phyloP scores from a whole-genome alignment of 30 jellyfish, hydroid and myxozoan genomes.

The Hydractinia echinata region DNA sequence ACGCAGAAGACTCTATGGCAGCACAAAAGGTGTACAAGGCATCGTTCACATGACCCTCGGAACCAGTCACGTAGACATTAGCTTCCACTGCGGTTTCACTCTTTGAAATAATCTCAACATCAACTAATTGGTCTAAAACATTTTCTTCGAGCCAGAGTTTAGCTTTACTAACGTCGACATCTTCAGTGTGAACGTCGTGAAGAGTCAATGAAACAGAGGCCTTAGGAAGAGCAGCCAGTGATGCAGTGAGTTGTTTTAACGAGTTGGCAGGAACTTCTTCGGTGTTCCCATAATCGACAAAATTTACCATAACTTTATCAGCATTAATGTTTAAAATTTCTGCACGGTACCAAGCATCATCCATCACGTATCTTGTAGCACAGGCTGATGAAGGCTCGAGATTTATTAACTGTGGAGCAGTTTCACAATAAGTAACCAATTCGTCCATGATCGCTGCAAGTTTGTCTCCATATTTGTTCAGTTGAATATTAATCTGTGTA shows the following conservation, averaged over 20 bases:
- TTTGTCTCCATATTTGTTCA: constrained; percentile 19
- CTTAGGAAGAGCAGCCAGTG: constrained; percentile 18
- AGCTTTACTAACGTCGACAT: constrained; percentile 29
- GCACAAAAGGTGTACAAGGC: constrained; percentile 39
- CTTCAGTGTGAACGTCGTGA: constrained; percentile 38
- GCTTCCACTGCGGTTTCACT: constrained; percentile 32
- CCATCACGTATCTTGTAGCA: constrained; percentile 35
- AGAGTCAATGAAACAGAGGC: constrained; percentile 28
- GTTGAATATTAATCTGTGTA: not conserved
- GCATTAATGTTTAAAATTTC: constrained; percentile 21
- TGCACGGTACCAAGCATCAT: constrained; percentile 65
- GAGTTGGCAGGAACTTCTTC: constrained; percentile 23
- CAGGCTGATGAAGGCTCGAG: constrained; percentile 29
- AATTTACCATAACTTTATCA: constrained; percentile 34
- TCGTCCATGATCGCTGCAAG: constrained; percentile 44
- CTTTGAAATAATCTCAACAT: constrained; percentile 10
- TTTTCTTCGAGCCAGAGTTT: constrained; percentile 48
- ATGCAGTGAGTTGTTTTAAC: not conserved
- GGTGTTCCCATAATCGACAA: constrained; percentile 60
- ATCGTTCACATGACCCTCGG: constrained; percentile 20
- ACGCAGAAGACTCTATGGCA: not conserved
- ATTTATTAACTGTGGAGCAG: not conserved
- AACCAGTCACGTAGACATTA: not conserved
- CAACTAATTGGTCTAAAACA: constrained; percentile 30
- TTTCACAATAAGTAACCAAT: constrained; percentile 32